Percentiles rank a stretch among this genome's conserved stretches.
These are phyloP conservation scores for Cerceris ruficornis DNA, from an alignment of 2,888 invertebrate genomes.

Conservation along the genomic window DNA sequence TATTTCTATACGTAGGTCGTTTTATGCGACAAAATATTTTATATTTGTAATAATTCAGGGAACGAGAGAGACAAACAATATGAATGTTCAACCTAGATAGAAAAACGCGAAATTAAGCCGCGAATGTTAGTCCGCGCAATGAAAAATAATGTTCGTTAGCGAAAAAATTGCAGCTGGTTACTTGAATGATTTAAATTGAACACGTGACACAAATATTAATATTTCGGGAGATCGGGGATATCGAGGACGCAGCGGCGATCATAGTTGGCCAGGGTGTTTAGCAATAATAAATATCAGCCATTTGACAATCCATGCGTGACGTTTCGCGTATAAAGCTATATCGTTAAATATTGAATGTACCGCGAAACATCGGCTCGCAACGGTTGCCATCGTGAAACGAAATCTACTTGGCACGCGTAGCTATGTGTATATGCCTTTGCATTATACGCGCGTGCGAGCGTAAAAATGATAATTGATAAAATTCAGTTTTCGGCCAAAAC, in stretches of 20 bases:
- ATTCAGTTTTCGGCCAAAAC: neutral
- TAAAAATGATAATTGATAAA: slow-evolving; percentile 6
- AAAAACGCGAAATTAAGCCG: neutral
- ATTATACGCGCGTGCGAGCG: neutral
- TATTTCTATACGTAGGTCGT: too few species aligned
- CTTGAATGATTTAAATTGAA: slow-evolving; percentile 2
- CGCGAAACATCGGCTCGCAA: neutral
- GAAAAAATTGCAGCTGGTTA: slow-evolving; percentile 3
- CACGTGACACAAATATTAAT: slow-evolving; percentile 23
- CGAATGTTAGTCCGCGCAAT: neutral
- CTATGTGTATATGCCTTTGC: neutral
- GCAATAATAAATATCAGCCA: slow-evolving; percentile 39
- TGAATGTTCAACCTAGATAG: too few species aligned
- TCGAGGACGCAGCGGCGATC: neutral
- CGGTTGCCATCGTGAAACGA: slow-evolving; percentile 10
- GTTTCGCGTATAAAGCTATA: neutral
- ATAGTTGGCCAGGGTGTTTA: slow-evolving; percentile 17
- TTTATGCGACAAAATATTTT: too few species aligned
- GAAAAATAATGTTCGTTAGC: slow-evolving; percentile 30
- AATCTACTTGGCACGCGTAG: neutral
- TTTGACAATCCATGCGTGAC: slow-evolving; percentile 6
- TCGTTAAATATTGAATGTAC: slow-evolving; percentile 29
- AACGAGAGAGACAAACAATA: too few species aligned
- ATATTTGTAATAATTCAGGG: too few species aligned
- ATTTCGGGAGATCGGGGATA: slow-evolving; percentile 13